Base-by-base conservation (phyloP, 2,113 vertebrate species). In the Oncorhynchus tshawytscha region DNA sequence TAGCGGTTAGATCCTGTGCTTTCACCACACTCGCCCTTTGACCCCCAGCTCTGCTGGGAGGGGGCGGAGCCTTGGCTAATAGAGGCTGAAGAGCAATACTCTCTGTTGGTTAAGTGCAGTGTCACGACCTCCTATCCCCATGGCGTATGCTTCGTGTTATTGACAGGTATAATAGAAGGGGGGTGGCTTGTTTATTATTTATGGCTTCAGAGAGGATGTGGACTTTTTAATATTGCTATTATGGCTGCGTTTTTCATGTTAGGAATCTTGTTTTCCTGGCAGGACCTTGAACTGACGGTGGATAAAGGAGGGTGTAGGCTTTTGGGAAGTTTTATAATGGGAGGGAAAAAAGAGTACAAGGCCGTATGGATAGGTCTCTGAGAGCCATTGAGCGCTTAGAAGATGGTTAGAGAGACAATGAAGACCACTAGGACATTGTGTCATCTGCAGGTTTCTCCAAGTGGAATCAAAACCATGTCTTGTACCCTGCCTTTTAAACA, bases 111-210 rank as follows among this genome's bases (percentile, higher is more conserved):
- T 92, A 91, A 93, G 91, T 92, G 91, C 88, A 88, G 86, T 86
- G 90, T 90, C 87, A 89, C 87, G 85, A 90, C 84, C 79, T 49
- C 78, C 81, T 86, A 90, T 90, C 83, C 88, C 86, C 77, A 67
- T 67, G 83, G 85, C 84, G 18, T 54, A 16, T 15, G 51, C 80
- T 8, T 78, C 78, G 62, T 66, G 84, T 83, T 93, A 94, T 93
- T 87, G 91, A 93, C 85, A 87, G 85, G 85, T 88, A 88, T 80
- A 83, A 83, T 80, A 86, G 78, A 82, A 78, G 81, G 74, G 84
- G 85, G 85, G 90, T 89, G 89, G 83, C 84, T 86, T 90, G 84
- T 91, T 88, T 90, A 94, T 93, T 91, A 93, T 93, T 94, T 85
- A 93, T 92, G 91, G 88, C 87, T 77, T 73, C 85, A 90, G 84